Percentiles rank a stretch among this genome's conserved stretches.
Evolutionary conservation across 2,113 vertebrate genomes (phyloP).

Genomic region (Mola mola): DNA sequence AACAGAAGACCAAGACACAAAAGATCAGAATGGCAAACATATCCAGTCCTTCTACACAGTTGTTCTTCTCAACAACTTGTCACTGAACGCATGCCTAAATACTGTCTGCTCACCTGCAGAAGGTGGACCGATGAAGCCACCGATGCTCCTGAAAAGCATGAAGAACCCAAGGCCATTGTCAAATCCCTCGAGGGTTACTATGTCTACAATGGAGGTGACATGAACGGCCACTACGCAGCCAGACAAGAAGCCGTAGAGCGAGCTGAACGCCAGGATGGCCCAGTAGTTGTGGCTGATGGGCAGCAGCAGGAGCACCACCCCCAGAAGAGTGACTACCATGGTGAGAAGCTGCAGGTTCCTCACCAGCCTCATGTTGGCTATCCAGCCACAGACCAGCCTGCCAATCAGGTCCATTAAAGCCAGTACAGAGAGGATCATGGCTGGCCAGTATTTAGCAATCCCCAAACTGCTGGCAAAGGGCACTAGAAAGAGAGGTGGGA

Average conservation of each 20-base stretch:
- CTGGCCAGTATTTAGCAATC: conserved; percentile 76
- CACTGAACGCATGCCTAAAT: neutral
- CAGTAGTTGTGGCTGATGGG: conserved; percentile 76
- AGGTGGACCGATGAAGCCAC: conserved; percentile 79
- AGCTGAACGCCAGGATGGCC: conserved; percentile 69
- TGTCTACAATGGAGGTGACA: conserved; percentile 80
- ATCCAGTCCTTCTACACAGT: neutral
- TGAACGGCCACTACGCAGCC: conserved; percentile 80
- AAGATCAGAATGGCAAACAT: neutral
- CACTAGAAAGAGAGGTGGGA: conserved; percentile 81
- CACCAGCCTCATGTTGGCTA: conserved; percentile 73
- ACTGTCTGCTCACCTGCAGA: conserved; percentile 62
- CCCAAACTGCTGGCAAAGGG: conserved; percentile 78
- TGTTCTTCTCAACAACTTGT: neutral
- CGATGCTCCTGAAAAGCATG: conserved; percentile 81
- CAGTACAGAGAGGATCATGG: conserved; percentile 77
- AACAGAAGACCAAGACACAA: conserved; percentile 5
- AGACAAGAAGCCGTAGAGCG: conserved; percentile 82
- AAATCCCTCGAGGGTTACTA: conserved; percentile 79
- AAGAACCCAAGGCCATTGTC: conserved; percentile 81
- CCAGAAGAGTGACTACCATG: conserved; percentile 71
- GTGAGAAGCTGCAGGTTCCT: conserved; percentile 81
- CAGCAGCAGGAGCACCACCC: conserved; percentile 77
- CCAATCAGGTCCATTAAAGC: conserved; percentile 78
- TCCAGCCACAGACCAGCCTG: conserved; percentile 79